These are phyloP conservation scores for Bradypus variegatus DNA, from an alignment of 2,797 vertebrate genomes.

Conservation along the genomic window DNA sequence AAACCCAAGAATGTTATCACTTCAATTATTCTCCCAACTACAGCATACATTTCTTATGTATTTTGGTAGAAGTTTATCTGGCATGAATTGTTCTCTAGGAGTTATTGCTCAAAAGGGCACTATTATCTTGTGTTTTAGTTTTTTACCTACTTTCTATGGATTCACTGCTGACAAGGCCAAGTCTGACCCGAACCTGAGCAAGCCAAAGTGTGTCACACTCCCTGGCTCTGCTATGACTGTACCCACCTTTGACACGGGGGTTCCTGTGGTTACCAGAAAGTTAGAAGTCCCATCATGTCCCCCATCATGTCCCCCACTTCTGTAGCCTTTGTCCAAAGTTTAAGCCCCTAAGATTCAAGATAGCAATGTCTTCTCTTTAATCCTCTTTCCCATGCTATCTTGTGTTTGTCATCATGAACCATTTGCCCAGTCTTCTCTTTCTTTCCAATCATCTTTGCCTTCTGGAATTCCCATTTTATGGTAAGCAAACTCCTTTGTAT, in stretches of 20 bases:
- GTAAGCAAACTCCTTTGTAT: background rate
- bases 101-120: background rate
- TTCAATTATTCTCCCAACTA: background rate
- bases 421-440: background rate
- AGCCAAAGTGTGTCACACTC: too few relatives aligned
- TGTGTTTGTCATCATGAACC: too few relatives aligned
- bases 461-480: background rate
- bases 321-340: background rate
- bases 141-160: background rate
- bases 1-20: background rate
- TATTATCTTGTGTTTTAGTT: background rate
- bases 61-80: background rate
- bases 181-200: too few relatives aligned
- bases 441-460: background rate
- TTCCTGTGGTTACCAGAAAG: background rate
- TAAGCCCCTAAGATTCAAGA: background rate
- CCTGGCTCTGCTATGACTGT: background rate
- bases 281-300: background rate
- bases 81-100: background rate
- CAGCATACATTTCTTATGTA: background rate
- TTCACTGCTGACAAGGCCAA: background rate
- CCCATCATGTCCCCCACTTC: background rate
- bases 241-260: background rate
- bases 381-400: background rate
- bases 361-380: background rate